These are phyloP conservation scores for Drosophila paulistorum DNA, from an alignment of 1,140 invertebrate genomes.

Conservation along the genomic window DNA sequence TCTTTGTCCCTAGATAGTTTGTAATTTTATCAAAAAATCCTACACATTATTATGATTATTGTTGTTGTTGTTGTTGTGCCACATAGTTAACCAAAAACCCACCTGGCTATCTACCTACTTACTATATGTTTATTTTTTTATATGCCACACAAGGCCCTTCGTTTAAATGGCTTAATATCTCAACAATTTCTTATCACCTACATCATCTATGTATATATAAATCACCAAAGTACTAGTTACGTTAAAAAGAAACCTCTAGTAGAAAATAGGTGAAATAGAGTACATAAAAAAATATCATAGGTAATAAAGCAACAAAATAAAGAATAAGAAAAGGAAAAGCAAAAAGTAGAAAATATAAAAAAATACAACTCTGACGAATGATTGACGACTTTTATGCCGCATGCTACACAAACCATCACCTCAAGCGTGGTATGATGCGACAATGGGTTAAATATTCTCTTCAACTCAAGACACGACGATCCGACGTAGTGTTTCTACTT, in stretches of 20 bases:
- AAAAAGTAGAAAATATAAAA: slow-evolving; percentile 25
- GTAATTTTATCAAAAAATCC: slow-evolving; percentile 56
- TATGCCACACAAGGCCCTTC: slow-evolving; percentile 52
- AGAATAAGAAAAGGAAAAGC: slow-evolving; percentile 18
- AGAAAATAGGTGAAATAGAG: slow-evolving; percentile 25
- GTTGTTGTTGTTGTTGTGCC: not conserved
- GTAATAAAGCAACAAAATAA: slow-evolving; percentile 31
- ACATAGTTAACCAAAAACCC: slow-evolving; percentile 30
- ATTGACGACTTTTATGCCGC: slow-evolving; percentile 63
- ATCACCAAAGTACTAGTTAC: slow-evolving; percentile 28
- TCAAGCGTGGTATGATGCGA: not conserved
- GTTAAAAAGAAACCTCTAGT: slow-evolving; percentile 33
- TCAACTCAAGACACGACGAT: slow-evolving; percentile 33
- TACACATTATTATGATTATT: slow-evolving; percentile 48
- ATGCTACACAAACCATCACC: not conserved
- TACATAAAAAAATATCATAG: slow-evolving; percentile 18
- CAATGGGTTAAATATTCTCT: slow-evolving; percentile 62
- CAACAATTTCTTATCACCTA: slow-evolving; percentile 44
- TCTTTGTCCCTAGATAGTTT: slow-evolving; percentile 39
- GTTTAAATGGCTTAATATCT: slow-evolving; percentile 36
- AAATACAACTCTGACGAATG: slow-evolving; percentile 66
- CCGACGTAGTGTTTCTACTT: not conserved
- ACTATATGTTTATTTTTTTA: not conserved
- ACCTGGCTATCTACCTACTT: slow-evolving; percentile 60
- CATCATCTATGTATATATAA: slow-evolving; percentile 8